These are phyloP conservation scores for Olivierus martensii DNA, from an alignment of 1,140 invertebrate species.

Conservation along the genomic window DNA sequence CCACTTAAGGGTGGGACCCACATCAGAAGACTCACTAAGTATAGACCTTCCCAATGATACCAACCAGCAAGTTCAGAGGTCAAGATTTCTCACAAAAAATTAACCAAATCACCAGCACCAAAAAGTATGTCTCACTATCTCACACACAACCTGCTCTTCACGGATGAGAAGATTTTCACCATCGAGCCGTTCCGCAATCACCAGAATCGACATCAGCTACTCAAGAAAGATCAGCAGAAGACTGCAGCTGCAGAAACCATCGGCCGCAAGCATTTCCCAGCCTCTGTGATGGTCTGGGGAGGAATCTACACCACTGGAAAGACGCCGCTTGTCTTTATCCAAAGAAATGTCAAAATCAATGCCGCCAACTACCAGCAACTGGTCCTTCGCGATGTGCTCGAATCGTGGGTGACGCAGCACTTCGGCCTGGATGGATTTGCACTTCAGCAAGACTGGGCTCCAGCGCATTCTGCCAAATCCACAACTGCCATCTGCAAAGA, in stretches of 20 bases:
- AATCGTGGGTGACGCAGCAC: too few relatives aligned
- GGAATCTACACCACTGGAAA: not conserved
- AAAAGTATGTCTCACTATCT: too few relatives aligned
- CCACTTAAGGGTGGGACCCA: too few relatives aligned
- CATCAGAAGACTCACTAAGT: too few relatives aligned
- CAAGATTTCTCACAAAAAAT: too few relatives aligned
- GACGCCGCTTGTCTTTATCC: constrained; percentile 1
- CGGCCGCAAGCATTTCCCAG: not conserved
- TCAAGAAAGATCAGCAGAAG: too few relatives aligned
- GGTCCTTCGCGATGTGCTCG: too few relatives aligned
- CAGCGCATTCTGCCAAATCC: not conserved
- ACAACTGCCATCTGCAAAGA: not conserved
- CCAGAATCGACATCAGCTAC: too few relatives aligned
- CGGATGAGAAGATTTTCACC: not conserved
- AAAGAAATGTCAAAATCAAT: not conserved
- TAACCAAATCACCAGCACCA: too few relatives aligned
- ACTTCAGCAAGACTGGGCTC: not conserved
- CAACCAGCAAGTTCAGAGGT: too few relatives aligned
- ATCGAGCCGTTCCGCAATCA: not conserved
- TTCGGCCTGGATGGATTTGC: not conserved
- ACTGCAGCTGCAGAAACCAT: not conserved
- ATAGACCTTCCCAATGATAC: too few relatives aligned
- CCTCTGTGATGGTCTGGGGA: not conserved
- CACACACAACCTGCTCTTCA: too few relatives aligned
- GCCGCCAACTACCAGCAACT: not conserved